Evolutionary conservation across 1,140 invertebrate genomes (phyloP).

Genomic region (Hylaeus volcanicus): DNA sequence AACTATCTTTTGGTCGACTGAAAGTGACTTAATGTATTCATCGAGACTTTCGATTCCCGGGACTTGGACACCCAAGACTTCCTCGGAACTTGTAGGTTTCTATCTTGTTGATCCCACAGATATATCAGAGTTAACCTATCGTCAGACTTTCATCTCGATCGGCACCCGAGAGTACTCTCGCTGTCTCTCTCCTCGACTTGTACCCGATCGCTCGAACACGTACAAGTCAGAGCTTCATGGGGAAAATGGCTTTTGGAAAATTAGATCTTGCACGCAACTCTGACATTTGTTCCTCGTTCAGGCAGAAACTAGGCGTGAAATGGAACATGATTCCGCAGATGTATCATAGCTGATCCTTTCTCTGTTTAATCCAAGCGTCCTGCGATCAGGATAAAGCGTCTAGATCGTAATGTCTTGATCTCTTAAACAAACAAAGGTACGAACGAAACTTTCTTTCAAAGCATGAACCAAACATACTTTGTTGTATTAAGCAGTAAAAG

Average conservation of each 20-base stretch:
- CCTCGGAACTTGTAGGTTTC: not conserved
- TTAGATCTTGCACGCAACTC: not conserved
- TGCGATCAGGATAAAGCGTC: too few species aligned
- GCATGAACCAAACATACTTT: too few species aligned
- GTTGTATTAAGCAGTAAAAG: too few species aligned
- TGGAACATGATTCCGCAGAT: not conserved
- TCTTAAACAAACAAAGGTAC: too few species aligned
- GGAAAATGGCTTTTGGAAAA: not conserved
- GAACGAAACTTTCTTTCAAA: too few species aligned
- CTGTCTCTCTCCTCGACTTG: not conserved
- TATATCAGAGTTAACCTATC: not conserved
- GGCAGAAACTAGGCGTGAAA: not conserved
- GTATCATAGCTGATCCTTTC: too few species aligned
- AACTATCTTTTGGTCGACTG: not conserved
- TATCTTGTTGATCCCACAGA: not conserved
- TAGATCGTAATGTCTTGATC: too few species aligned
- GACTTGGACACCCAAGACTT: not conserved
- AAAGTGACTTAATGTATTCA: constrained; percentile 8
- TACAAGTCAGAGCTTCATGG: not conserved
- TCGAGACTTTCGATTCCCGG: not conserved
- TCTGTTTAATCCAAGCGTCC: too few species aligned
- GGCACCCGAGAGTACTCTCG: not conserved
- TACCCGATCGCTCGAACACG: not conserved
- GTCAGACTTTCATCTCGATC: constrained; percentile 6
- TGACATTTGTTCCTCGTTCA: too few species aligned